A percentile compares a stretch with the other conserved stretches of the same genome.
phyloP scores from a whole-genome alignment of 2,888 invertebrate species.

The Drosophila bunnanda region DNA sequence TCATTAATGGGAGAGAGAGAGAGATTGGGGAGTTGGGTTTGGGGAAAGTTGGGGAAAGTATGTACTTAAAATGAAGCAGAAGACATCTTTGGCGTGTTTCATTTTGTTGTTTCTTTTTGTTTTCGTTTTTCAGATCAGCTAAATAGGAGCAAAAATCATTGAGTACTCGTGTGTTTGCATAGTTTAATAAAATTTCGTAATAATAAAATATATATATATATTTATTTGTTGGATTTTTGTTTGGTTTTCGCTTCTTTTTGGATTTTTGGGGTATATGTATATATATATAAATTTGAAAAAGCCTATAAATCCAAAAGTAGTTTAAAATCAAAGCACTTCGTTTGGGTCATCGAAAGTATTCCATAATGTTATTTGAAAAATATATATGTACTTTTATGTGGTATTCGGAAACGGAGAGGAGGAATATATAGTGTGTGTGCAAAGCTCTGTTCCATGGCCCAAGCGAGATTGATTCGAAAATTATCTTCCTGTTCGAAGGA shows the following conservation, averaged over 20 bases:
- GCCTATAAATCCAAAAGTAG: slow-evolving; percentile 71
- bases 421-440: slow-evolving; percentile 28
- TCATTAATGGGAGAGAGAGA: slow-evolving; percentile 11
- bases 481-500: slow-evolving; percentile 52
- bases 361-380: slow-evolving; percentile 25
- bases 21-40: slow-evolving; percentile 30
- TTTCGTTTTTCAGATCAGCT: slow-evolving; percentile 57
- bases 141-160: slow-evolving; percentile 75
- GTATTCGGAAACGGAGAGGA: slow-evolving; percentile 36
- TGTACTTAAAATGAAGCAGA: slow-evolving; percentile 77
- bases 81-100: slow-evolving; percentile 77
- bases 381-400: slow-evolving; percentile 15
- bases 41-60: slow-evolving; percentile 2
- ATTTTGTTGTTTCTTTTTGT: slow-evolving; percentile 31
- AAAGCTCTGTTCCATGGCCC: slow-evolving; percentile 43
- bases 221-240: slow-evolving; percentile 30
- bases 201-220: slow-evolving; percentile 73
- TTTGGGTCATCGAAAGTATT: slow-evolving; percentile 51
- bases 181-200: slow-evolving; percentile 73
- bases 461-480: slow-evolving; percentile 46
- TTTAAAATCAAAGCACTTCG: slow-evolving; percentile 63
- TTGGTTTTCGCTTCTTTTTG: slow-evolving; percentile 44
- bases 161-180: slow-evolving; percentile 67
- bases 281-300: slow-evolving; percentile 75
- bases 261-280: slow-evolving; percentile 24